A percentile compares a stretch with the other conserved stretches of the same genome.
These are phyloP conservation scores for Sus cebifrons DNA, from an alignment of 2,797 vertebrate species.

Conservation along the genomic window DNA sequence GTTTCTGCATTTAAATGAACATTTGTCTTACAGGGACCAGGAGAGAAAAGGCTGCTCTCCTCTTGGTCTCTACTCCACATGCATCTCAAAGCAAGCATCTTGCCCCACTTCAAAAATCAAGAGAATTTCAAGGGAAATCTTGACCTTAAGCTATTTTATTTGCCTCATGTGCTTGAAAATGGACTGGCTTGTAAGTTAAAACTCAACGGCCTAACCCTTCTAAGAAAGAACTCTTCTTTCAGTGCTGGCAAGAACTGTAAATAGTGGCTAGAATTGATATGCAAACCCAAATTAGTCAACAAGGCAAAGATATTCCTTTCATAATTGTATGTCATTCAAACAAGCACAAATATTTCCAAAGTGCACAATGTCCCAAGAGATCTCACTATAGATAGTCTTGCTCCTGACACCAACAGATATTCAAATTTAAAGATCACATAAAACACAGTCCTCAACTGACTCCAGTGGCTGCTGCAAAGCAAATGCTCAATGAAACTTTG, in stretches of 20 bases:
- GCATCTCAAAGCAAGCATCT: not conserved
- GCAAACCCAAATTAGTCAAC: not conserved
- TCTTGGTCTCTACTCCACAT: rapidly evolving
- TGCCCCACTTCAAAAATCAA: not conserved
- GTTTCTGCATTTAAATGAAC: not conserved
- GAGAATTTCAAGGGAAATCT: not conserved
- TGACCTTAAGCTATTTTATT: not conserved
- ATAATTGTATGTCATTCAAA: constrained; percentile 75
- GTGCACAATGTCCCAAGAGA: not conserved
- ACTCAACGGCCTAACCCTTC: not conserved
- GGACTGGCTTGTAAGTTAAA: not conserved
- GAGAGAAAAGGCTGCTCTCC: not conserved
- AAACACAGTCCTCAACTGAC: not conserved
- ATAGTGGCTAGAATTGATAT: not conserved
- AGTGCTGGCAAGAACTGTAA: not conserved
- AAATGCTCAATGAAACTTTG: not conserved
- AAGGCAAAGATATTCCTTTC: constrained; percentile 61
- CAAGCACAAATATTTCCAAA: constrained; percentile 42
- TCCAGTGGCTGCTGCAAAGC: not conserved
- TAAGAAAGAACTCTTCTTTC: constrained; percentile 12
- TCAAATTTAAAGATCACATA: not conserved
- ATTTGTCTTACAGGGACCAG: too few relatives aligned
- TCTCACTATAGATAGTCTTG: not conserved
- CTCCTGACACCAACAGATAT: not conserved
- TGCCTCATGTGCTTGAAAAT: not conserved